Conservation (phyloP, 2,113 vertebrate species). For the Triplophysa dalaica region DNA sequence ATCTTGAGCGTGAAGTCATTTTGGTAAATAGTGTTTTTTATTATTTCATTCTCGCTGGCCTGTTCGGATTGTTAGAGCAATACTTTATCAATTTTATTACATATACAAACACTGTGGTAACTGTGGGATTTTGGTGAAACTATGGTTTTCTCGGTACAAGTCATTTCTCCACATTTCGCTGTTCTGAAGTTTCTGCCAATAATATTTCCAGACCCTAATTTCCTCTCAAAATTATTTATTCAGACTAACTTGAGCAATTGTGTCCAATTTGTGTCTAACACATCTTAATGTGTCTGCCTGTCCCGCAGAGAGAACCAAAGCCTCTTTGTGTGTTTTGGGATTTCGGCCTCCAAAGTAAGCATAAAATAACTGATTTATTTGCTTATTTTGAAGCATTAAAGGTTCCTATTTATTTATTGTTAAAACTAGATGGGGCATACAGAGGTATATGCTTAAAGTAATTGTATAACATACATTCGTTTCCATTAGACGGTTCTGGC, state of each 20-base stretch:
- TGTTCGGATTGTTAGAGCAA: not conserved
- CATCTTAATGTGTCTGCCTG: slow-evolving; percentile 43
- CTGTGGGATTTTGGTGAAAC: not conserved
- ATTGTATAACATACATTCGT: slow-evolving; percentile 16
- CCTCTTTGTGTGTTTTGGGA: slow-evolving; percentile 92
- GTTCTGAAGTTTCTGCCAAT: not conserved
- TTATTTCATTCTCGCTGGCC: not conserved
- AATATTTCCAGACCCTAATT: not conserved
- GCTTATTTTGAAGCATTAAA: not conserved
- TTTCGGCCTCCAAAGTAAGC: slow-evolving; percentile 85
- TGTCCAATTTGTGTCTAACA: slow-evolving; percentile 5
- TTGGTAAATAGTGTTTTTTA: too few relatives aligned
- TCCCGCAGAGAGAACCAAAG: slow-evolving; percentile 68
- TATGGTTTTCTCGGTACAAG: not conserved
- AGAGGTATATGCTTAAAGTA: not conserved
- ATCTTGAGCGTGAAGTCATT: too few relatives aligned
- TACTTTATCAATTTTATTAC: not conserved
- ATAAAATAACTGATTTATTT: slow-evolving; percentile 23
- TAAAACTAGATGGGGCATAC: not conserved
- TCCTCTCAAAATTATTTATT: not conserved
- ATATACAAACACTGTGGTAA: not conserved
- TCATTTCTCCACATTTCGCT: not conserved
- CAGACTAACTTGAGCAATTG: not conserved
- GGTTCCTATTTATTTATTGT: slow-evolving; percentile 2
- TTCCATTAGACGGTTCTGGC: slow-evolving; percentile 78